Percentiles rank a stretch among this genome's conserved stretches.
phyloP scores from a whole-genome alignment of 2,888 invertebrate species.

The Zaprionus obscuricornis region DNA sequence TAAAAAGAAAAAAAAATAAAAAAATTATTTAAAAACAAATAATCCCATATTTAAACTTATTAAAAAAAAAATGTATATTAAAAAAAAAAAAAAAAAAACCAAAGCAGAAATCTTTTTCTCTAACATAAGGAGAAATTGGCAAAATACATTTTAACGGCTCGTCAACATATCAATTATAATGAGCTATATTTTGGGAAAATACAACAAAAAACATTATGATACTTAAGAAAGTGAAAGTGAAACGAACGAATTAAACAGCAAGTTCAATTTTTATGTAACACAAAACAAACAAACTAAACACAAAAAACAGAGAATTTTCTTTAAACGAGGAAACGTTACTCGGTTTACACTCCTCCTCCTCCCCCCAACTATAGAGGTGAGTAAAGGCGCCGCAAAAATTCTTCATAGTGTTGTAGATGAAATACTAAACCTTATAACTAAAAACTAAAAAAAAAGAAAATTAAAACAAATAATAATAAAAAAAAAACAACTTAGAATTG shows the following conservation, averaged over 20 bases:
- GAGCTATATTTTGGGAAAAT: constrained; percentile 59
- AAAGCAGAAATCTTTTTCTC: constrained; percentile 49
- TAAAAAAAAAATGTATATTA: constrained; percentile 30
- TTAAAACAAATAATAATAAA: constrained; percentile 8
- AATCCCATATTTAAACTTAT: no score
- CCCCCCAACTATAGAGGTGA: constrained; percentile 53
- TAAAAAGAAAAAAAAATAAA: constrained; percentile 18
- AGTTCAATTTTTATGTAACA: constrained; percentile 60
- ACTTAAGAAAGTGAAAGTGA: constrained; percentile 34
- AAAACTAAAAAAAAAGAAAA: no score
- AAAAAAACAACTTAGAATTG: constrained; percentile 68
- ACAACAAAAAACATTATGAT: constrained; percentile 17
- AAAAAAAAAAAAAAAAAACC: constrained; percentile 27
- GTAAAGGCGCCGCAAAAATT: constrained; percentile 46
- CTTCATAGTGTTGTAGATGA: constrained; percentile 17
- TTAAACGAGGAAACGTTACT: constrained; percentile 12
- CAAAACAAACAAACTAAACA: constrained; percentile 19
- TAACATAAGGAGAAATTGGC: constrained; percentile 32
- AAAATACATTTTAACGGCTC: constrained; percentile 59
- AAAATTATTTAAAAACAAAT: constrained; percentile 51
- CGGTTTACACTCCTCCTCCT: constrained; percentile 1
- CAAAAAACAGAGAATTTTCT: constrained; percentile 42
- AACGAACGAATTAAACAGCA: constrained; percentile 61
- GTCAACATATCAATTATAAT: constrained; percentile 74
- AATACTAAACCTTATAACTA: constrained; percentile 10